Percentiles rank a stretch among this genome's conserved stretches.
Evolutionary conservation across 2,113 vertebrate genomes (phyloP).

Genomic region (Falco punctatus): DNA sequence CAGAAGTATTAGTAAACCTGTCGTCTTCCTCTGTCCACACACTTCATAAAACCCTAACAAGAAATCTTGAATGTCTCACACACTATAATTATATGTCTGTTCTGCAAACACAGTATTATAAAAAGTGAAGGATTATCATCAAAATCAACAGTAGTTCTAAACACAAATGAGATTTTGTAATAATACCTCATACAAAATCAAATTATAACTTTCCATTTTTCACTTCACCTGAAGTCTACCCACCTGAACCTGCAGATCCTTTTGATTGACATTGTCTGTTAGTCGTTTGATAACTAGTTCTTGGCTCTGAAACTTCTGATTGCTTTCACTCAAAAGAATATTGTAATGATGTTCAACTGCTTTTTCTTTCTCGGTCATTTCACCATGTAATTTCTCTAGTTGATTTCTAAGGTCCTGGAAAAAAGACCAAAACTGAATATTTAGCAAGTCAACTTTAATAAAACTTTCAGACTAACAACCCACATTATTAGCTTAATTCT

Average conservation of each 20-base stretch:
- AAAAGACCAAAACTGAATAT: not conserved
- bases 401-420: slow-evolving; percentile 89
- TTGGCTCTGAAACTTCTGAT: slow-evolving; percentile 79
- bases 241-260: slow-evolving; percentile 88
- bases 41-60: slow-evolving; percentile 32
- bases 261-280: slow-evolving; percentile 78
- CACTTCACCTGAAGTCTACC: not conserved
- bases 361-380: slow-evolving; percentile 83
- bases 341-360: slow-evolving; percentile 80
- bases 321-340: slow-evolving; percentile 81
- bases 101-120: slow-evolving; percentile 12
- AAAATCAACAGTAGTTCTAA: slow-evolving; percentile 29
- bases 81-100: slow-evolving; percentile 6
- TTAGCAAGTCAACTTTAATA: slow-evolving; percentile 7
- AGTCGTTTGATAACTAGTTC: slow-evolving; percentile 82
- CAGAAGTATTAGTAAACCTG: not conserved
- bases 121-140: not conserved
- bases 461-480: not conserved
- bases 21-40: not conserved
- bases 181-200: not conserved
- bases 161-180: not conserved
- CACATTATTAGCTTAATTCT: not conserved
- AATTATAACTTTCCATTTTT: not conserved
- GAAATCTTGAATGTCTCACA: not conserved
- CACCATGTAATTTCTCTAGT: slow-evolving; percentile 86